Evolutionary conservation across 2,888 invertebrate species (phyloP).

Genomic region (Baronia brevicornis): DNA sequence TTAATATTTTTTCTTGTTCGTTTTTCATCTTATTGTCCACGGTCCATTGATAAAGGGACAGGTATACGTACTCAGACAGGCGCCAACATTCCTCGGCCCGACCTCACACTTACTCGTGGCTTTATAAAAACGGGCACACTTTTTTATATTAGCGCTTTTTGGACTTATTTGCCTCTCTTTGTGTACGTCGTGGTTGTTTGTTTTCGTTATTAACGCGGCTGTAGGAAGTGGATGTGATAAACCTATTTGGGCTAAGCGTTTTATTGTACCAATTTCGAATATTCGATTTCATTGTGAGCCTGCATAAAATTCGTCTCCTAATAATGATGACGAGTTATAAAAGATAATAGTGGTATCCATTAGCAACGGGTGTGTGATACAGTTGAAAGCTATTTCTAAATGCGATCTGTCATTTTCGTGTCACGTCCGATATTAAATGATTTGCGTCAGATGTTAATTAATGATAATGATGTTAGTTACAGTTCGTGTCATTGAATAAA

Average conservation of each 20-base stretch:
- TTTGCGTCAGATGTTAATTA: slow-evolving; percentile 55
- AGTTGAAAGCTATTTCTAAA: slow-evolving; percentile 17
- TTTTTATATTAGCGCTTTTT: slow-evolving; percentile 73
- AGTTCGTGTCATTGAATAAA: slow-evolving; percentile 33
- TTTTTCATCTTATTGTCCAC: slow-evolving; percentile 63
- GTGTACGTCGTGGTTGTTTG: slow-evolving; percentile 66
- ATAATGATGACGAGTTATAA: slow-evolving; percentile 31
- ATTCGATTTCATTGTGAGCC: slow-evolving; percentile 54
- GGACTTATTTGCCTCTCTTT: slow-evolving; percentile 67
- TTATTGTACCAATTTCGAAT: slow-evolving; percentile 69
- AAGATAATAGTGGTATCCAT: slow-evolving; percentile 44
- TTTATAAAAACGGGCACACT: slow-evolving; percentile 70
- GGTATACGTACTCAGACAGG: slow-evolving; percentile 75
- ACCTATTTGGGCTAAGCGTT: slow-evolving; percentile 70
- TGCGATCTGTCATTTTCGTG: slow-evolving; percentile 22
- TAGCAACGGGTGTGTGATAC: slow-evolving; percentile 37
- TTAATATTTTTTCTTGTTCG: slow-evolving; percentile 58
- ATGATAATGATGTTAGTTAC: slow-evolving; percentile 29
- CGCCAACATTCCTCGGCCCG: slow-evolving; percentile 74
- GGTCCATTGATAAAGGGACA: slow-evolving; percentile 75
- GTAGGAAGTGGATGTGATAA: slow-evolving; percentile 72
- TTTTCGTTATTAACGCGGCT: slow-evolving; percentile 70
- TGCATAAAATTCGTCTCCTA: slow-evolving; percentile 27
- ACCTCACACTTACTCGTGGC: slow-evolving; percentile 72
- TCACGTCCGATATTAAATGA: slow-evolving; percentile 28